Evolutionary conservation across 1,140 invertebrate genomes (phyloP).

Genomic region (Anoplolepis gracilipes): DNA sequence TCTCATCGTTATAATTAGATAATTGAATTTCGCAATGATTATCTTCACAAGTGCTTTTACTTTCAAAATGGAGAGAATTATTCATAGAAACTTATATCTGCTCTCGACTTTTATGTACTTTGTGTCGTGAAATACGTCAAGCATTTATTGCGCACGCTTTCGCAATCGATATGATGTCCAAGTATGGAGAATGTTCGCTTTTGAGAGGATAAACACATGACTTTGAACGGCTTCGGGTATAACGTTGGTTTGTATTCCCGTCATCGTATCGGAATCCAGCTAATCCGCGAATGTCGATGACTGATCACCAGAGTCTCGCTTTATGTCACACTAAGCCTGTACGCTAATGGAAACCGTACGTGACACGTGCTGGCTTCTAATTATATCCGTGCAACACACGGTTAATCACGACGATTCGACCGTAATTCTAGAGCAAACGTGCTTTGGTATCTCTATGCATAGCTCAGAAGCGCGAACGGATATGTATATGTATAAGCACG

Average conservation of each 20-base stretch:
- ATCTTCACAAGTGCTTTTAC: background rate
- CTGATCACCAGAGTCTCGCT: conserved; percentile 59
- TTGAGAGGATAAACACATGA: conserved; percentile 24
- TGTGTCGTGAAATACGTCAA: background rate
- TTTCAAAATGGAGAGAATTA: background rate
- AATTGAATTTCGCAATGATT: background rate
- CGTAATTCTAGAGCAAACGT: conserved; percentile 66
- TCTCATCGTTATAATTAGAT: background rate
- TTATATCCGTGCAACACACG: conserved; percentile 67
- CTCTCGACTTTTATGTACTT: background rate
- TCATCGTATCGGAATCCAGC: background rate
- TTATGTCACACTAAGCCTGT: conserved; percentile 14
- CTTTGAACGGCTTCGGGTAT: conserved; percentile 31
- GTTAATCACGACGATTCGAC: conserved; percentile 70
- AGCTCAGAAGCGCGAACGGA: conserved; percentile 6
- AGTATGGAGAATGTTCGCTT: background rate
- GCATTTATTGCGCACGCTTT: background rate
- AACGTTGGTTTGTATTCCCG: conserved; percentile 1
- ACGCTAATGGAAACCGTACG: conserved; percentile 66
- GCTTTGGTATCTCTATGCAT: conserved; percentile 45
- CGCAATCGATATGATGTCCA: background rate
- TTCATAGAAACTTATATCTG: background rate
- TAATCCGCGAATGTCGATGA: conserved; percentile 50
- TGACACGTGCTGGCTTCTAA: conserved; percentile 70
- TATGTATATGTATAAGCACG: conserved; percentile 39